These are phyloP conservation scores for Catharus ustulatus DNA, from an alignment of 2,797 vertebrate species.

Conservation along the genomic window DNA sequence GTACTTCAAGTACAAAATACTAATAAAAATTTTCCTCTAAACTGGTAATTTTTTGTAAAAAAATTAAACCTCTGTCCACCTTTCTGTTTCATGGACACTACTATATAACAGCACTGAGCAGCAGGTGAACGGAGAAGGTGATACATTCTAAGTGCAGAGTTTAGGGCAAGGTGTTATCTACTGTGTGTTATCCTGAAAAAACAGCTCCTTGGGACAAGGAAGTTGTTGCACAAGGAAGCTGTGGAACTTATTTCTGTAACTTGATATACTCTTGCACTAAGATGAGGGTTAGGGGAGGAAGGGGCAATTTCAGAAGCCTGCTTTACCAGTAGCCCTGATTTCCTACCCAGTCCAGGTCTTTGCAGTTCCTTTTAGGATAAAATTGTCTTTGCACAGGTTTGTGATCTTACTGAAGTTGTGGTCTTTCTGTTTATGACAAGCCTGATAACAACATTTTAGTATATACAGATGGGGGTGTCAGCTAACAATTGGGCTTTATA, in stretches of 20 bases:
- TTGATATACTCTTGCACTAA: not conserved
- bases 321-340: not conserved
- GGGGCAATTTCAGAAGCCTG: not conserved
- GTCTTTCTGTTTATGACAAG: not conserved
- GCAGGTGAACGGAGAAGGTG: not conserved
- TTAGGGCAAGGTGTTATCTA: not conserved
- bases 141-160: not conserved
- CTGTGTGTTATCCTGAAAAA: not conserved
- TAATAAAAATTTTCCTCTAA: not conserved
- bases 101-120: not conserved
- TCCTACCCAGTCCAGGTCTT: not conserved
- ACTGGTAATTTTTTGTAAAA: not conserved
- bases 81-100: not conserved
- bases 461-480: not conserved
- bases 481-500: not conserved
- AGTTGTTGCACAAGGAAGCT: not conserved
- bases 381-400: not conserved
- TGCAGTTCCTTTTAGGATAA: not conserved
- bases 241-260: not conserved
- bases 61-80: not conserved
- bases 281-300: not conserved
- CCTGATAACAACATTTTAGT: not conserved
- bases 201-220: not conserved
- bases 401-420: not conserved
- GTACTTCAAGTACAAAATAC: not conserved